phyloP scores from a whole-genome alignment of 1,140 invertebrate species.

The Bombus waltoni region DNA sequence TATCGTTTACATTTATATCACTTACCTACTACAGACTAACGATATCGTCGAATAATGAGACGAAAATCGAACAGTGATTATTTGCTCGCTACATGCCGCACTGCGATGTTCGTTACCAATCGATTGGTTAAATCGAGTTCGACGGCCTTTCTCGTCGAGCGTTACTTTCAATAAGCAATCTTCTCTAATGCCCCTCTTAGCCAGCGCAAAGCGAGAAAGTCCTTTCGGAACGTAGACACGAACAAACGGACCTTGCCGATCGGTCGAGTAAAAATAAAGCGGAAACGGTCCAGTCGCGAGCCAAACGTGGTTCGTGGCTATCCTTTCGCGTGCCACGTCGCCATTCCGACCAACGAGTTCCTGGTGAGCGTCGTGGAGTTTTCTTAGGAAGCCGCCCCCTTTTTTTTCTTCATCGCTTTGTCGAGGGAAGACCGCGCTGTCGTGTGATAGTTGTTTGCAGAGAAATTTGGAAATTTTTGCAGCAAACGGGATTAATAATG shows the following conservation, averaged over 20 bases:
- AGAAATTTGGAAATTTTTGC: background rate
- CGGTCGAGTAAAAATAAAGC: constrained; percentile 19
- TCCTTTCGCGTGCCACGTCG: constrained; percentile 64
- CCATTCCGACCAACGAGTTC: constrained; percentile 66
- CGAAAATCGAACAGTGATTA: too few relatives aligned
- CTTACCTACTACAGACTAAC: too few relatives aligned
- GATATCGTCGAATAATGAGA: too few relatives aligned
- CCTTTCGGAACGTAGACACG: background rate
- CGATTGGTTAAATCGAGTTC: constrained; percentile 53
- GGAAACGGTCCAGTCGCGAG: constrained; percentile 61
- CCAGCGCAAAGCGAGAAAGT: background rate
- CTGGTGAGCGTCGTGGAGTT: constrained; percentile 27
- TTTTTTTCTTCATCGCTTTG: background rate
- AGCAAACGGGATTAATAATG: background rate
- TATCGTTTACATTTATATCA: too few relatives aligned
- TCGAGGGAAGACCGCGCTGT: background rate
- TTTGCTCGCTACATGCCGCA: too few relatives aligned
- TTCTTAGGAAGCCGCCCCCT: background rate
- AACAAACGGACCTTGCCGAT: background rate
- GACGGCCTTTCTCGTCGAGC: background rate
- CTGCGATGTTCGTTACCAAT: constrained; percentile 6
- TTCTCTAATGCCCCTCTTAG: constrained; percentile 57
- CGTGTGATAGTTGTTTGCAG: background rate
- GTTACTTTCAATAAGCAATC: constrained; percentile 66
- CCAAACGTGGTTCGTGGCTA: constrained; percentile 24